Conservation (phyloP, 2,888 invertebrate species). For the Escarpia spicata region DNA sequence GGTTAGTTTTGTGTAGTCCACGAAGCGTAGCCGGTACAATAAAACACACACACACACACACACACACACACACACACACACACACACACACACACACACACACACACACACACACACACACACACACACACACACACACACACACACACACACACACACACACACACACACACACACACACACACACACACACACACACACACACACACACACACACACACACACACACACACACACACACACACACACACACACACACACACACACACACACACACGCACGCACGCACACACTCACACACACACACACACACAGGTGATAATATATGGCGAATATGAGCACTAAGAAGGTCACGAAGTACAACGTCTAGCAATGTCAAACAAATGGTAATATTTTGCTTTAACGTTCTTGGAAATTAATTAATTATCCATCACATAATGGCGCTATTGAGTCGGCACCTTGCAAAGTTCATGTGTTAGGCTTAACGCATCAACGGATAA, state of each 20-base stretch:
- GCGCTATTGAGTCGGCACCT: no score
- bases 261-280: not conserved
- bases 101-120: conserved; percentile 5
- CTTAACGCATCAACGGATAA: no score
- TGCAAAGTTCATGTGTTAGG: no score
- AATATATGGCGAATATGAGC: not conserved
- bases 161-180: conserved; percentile 20
- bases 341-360: no score
- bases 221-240: conserved; percentile 13
- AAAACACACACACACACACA: not conserved
- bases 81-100: conserved; percentile 8
- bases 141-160: not conserved
- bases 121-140: not conserved
- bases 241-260: conserved; percentile 17
- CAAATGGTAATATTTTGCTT: no score
- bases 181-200: not conserved
- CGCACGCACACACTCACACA: not conserved
- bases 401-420: no score
- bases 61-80: conserved; percentile 17
- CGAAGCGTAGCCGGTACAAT: not conserved
- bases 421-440: no score
- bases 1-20: no score
- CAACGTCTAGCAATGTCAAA: no score
- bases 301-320: not conserved
- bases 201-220: conserved; percentile 14